Base-by-base conservation (phyloP, 2,797 vertebrate species). In the Hypotaenidia philippensis region DNA sequence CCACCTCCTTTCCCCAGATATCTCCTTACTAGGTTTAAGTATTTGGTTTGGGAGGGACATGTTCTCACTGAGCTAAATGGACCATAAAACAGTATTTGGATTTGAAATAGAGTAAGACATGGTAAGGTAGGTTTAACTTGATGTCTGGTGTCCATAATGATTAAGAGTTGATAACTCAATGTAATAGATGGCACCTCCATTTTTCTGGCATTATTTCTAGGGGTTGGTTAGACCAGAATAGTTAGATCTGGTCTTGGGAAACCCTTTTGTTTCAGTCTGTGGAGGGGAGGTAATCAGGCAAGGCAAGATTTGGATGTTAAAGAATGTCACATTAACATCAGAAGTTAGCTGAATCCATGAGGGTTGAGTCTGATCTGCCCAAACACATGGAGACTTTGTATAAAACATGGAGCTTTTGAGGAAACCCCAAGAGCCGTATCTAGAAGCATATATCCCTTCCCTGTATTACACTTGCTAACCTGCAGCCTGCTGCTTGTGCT, bases 1-100 rank as follows among this genome's bases (percentile, higher is more conserved):
- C 10, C 6, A 52, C 15, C 22, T 34, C 23, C 9, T 22, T 71
- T 25, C 19, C 32, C 23, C 44, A 27, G 20, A 13, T 77, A 78
- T 57, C 18, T 13, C 14, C 16, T 15, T 53, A 27, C 3, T 31
- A 36, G 18, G 3, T 7, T 2, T 11, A 31, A 40, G 19, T 2
- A 0, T 5, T 50, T 64, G 8, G 0, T 0, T 4, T 59, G 55
- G 50, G n/a, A 57, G 8, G 12, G 18, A 27, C 1, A 8, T 0
- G 4, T 29, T 61, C 2, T 22, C 26, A 38, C 25, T 41, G 53
- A 41, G 4, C 10, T 38, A 38, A 52, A 44, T 16, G 9, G 41
- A 44, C 41, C 41, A 44, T 44, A 44, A 44, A 44, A 44, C 26
- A 21, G 26, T 22, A 31, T 57, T 63, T 57, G 55, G 8, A 41